These are phyloP conservation scores for Syrista parreyssii DNA, from an alignment of 2,888 invertebrate species.

Conservation along the genomic window DNA sequence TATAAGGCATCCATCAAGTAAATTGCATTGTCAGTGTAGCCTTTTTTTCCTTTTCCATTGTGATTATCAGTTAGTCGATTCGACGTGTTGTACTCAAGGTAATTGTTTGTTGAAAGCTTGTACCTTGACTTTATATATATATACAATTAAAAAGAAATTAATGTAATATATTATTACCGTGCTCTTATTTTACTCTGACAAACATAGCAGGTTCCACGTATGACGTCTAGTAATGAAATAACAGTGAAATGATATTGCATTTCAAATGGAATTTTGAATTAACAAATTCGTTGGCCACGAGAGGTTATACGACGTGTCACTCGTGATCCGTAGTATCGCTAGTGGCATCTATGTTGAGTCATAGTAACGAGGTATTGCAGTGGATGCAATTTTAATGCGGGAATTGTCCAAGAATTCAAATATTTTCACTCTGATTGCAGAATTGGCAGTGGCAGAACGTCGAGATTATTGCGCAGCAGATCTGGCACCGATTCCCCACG, in stretches of 20 bases:
- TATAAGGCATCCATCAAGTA: not conserved
- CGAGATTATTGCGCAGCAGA: constrained; percentile 66
- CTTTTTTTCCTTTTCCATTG: not conserved
- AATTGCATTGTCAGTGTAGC: not conserved
- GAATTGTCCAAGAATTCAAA: not conserved
- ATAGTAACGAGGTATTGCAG: not conserved
- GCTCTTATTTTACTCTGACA: not conserved
- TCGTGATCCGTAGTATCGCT: not conserved
- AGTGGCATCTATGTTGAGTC: not conserved
- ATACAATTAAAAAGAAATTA: not conserved
- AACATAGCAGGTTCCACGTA: not conserved
- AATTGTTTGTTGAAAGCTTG: too few relatives aligned
- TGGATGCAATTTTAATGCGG: not conserved
- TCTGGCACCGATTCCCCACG: constrained; percentile 72
- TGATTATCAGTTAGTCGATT: not conserved
- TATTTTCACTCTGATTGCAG: constrained; percentile 43
- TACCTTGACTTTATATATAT: not conserved
- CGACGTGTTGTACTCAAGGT: not conserved
- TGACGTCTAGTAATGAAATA: not conserved
- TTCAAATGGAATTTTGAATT: not conserved
- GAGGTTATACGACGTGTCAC: not conserved
- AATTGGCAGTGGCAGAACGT: constrained; percentile 55
- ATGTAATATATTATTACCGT: not conserved
- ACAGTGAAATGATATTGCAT: not conserved
- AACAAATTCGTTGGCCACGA: not conserved